Conservation (phyloP, 2,113 vertebrate genomes). For the Tupaia tana region DNA sequence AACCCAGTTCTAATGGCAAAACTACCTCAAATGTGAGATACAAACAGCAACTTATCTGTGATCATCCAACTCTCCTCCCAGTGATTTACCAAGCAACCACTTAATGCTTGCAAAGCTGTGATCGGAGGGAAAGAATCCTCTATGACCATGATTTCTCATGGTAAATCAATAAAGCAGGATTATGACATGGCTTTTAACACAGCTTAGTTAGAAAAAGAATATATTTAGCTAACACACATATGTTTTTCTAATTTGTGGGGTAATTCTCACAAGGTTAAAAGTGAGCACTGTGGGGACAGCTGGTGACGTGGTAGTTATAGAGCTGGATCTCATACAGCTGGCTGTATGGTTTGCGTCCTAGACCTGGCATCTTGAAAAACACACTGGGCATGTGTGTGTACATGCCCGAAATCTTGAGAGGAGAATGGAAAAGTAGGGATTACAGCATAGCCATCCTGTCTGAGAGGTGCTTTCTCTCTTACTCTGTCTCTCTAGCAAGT, state of each 20-base stretch:
- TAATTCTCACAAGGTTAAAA: not conserved
- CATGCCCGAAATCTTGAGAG: no score
- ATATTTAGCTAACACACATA: not conserved
- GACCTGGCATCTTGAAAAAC: no score
- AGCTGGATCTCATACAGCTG: no score
- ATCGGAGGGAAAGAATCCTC: not conserved
- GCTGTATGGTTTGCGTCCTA: no score
- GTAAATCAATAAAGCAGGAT: not conserved
- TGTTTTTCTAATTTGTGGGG: not conserved
- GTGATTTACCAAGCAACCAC: not conserved
- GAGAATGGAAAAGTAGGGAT: no score
- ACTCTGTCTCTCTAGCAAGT: no score
- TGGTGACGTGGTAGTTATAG: no score
- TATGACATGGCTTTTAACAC: not conserved
- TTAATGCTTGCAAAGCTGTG: not conserved
- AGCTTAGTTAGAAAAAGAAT: not conserved
- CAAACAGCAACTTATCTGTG: not conserved
- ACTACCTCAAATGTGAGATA: accelerated
- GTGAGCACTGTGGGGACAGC: not conserved
- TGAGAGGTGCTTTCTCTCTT: no score
- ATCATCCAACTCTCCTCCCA: not conserved
- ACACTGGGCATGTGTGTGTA: no score
- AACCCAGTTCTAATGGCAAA: not conserved
- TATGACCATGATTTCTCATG: not conserved
- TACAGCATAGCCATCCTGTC: no score